Conservation (phyloP, 2,797 vertebrate species). For the Myotis daubentonii region DNA sequence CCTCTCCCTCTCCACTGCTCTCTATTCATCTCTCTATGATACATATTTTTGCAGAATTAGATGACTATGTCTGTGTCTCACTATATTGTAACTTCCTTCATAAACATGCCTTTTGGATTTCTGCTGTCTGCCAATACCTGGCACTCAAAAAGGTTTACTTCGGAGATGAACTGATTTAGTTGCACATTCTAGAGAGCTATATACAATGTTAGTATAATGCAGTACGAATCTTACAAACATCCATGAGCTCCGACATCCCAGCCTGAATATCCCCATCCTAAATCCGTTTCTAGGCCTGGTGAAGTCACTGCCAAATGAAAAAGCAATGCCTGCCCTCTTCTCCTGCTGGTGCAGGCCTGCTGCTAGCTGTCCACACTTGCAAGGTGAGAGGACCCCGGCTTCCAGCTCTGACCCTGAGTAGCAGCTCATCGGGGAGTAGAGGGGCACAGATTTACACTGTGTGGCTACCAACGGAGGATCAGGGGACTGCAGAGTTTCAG, state of each 20-base stretch:
- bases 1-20: not conserved
- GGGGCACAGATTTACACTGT: not conserved
- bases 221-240: not conserved
- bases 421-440: not conserved
- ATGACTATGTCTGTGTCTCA: not conserved
- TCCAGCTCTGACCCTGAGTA: not conserved
- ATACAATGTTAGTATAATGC: not conserved
- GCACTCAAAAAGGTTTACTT: not conserved
- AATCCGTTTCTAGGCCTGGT: not conserved
- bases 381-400: not conserved
- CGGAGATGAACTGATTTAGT: not conserved
- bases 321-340: not conserved
- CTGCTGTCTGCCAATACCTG: not conserved
- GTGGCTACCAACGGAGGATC: not conserved
- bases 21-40: not conserved
- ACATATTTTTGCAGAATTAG: not conserved
- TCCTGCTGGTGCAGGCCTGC: not conserved
- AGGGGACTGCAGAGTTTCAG: not conserved
- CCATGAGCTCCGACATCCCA: not conserved
- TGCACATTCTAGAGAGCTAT: not conserved
- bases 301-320: not conserved
- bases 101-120: not conserved
- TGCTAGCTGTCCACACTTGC: too few species aligned
- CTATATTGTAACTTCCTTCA: not conserved
- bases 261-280: not conserved